Percentiles rank a stretch among this genome's conserved stretches.
These are phyloP conservation scores for Vicugna pacos DNA, from an alignment of 2,113 vertebrate species.

Conservation along the genomic window DNA sequence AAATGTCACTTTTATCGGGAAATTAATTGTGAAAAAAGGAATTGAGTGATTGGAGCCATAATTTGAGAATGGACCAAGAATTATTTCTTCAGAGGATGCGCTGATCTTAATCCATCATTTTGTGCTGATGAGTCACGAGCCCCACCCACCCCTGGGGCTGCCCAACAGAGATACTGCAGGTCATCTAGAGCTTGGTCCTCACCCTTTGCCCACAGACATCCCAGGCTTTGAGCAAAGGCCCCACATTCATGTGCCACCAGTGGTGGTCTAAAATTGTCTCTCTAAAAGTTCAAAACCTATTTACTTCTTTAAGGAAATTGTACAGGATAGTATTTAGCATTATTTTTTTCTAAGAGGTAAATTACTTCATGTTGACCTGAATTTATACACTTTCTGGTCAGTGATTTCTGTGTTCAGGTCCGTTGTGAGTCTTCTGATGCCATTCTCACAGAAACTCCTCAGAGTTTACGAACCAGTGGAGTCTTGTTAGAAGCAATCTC, in stretches of 20 bases:
- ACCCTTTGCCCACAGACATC: neutral
- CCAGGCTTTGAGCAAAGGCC: neutral
- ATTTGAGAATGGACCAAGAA: neutral
- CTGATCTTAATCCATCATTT: neutral
- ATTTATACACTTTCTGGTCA: neutral
- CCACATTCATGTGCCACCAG: neutral
- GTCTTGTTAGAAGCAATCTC: neutral
- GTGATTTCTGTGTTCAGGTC: neutral
- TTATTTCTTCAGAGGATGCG: neutral
- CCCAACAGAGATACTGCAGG: neutral
- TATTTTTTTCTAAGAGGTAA: slow-evolving; percentile 1
- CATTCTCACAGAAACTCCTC: neutral
- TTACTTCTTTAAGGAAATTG: slow-evolving; percentile 11
- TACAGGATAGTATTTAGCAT: neutral
- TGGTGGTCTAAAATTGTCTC: neutral
- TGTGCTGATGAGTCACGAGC: neutral
- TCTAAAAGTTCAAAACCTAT: neutral
- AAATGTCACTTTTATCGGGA: neutral
- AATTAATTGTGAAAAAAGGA: neutral
- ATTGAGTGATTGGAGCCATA: neutral
- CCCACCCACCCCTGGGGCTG: accelerated
- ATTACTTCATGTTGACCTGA: neutral
- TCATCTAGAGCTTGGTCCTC: neutral
- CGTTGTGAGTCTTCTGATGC: neutral
- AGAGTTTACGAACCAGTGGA: slow-evolving; percentile 11